phyloP scores from a whole-genome alignment of 2,888 invertebrate genomes.

The Ecliptopera silaceata region DNA sequence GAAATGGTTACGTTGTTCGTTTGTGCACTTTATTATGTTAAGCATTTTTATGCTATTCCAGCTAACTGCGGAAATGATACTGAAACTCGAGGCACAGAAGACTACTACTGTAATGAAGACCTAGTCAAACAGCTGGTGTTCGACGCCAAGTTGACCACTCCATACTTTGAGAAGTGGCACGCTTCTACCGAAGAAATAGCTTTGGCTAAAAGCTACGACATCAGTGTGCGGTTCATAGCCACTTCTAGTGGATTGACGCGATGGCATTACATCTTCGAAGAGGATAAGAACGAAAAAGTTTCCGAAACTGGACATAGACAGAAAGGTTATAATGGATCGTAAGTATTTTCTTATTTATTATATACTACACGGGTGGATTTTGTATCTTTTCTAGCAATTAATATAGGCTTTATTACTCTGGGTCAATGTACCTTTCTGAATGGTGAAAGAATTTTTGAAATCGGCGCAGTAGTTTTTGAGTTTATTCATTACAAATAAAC shows the following conservation, averaged over 20 bases:
- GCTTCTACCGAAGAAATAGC: slow-evolving; percentile 75
- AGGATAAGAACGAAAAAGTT: slow-evolving; percentile 79
- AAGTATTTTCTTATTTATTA: slow-evolving; percentile 38
- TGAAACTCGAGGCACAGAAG: slow-evolving; percentile 82
- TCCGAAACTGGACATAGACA: slow-evolving; percentile 58
- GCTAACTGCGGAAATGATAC: slow-evolving; percentile 86
- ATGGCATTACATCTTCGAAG: slow-evolving; percentile 90
- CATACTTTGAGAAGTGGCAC: slow-evolving; percentile 82
- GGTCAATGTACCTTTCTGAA: too few species aligned
- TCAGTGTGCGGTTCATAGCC: slow-evolving; percentile 91
- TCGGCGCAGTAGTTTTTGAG: too few species aligned
- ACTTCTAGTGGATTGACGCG: slow-evolving; percentile 95
- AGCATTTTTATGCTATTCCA: slow-evolving; percentile 44
- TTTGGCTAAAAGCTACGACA: slow-evolving; percentile 86
- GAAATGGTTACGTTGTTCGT: too few species aligned
- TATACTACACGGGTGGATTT: too few species aligned
- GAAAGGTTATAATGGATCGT: slow-evolving; percentile 60
- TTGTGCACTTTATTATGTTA: too few species aligned
- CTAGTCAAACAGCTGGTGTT: slow-evolving; percentile 93
- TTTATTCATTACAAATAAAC: too few species aligned
- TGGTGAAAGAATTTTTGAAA: too few species aligned
- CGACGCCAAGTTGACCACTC: slow-evolving; percentile 89
- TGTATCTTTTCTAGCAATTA: too few species aligned
- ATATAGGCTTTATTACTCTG: too few species aligned
- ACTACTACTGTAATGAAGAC: slow-evolving; percentile 93